Evolutionary conservation across 2,797 vertebrate genomes (phyloP), one percentile per base, ranked within the genome.

Genomic region (Arvicola amphibius): DNA sequence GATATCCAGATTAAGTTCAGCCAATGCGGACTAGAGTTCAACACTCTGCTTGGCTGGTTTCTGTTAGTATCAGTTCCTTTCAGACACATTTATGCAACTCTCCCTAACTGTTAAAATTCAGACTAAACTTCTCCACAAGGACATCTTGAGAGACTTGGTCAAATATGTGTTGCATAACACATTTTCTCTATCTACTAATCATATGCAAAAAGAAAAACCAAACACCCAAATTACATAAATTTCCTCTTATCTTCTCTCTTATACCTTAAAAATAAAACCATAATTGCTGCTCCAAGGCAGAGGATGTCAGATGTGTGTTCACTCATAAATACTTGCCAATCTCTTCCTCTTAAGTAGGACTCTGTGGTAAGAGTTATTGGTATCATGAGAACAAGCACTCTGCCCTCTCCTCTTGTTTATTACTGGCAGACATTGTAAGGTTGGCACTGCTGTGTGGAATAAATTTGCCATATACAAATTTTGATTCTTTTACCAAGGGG

Each of bases 381-480:
- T 73, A 63, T 14, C 91, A 86, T 92, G 46, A 88, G 71, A 91
- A 63, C 69, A 25, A 65, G 43, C 7, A 6, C 37, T 0, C 71
- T 95, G 67, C 87, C 76, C 91, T 88, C 43, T 81, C 65, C 37
- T 78, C 65, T 59, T 73, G 51, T 67, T 63, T 25, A 6, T 67
- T 88, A n/a, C 27, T 88, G 51, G 81, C 63, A 87, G 27, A 37
- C 27, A 84, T n/a, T 92, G 29, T 81, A 59, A 63, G 51, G 32
- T 76, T n/a, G 16, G 13, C 32, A 53, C 65, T 94, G 78, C 77
- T 87, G 53, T 93, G 34, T 67, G 78, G 94, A 92, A 90, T 93
- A 65, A 92, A 59, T 91, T 81, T 87, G 43, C 74, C 67, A 34
- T 80, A 17, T n/a, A 80, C 89, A 85, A 93, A 94, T 97, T 96